Percentiles rank a stretch among this genome's conserved stretches.
Evolutionary conservation across 2,797 vertebrate genomes (phyloP).

Genomic region (Gobionotothen gibberifrons): DNA sequence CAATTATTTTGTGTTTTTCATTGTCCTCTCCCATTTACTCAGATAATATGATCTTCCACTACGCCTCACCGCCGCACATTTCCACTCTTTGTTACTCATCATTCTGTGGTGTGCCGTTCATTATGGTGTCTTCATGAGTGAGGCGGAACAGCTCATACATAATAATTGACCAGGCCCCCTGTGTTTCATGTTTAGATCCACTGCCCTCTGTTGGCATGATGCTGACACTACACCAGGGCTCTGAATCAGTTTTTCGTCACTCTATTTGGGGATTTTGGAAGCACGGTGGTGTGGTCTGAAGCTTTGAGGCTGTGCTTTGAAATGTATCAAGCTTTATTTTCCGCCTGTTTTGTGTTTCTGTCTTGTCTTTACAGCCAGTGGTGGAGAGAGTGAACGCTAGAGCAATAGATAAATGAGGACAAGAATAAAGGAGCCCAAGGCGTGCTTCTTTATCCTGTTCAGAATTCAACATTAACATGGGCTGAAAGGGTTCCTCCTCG

Average conservation of each 20-base stretch:
- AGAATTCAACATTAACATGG: slow-evolving; percentile 75
- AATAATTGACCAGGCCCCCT: neutral
- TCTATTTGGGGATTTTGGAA: slow-evolving; percentile 33
- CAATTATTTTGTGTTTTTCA: neutral
- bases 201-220: slow-evolving; percentile 64
- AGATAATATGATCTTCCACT: neutral
- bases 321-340: slow-evolving; percentile 61
- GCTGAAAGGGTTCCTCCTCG: slow-evolving; percentile 78
- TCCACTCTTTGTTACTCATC: neutral
- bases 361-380: slow-evolving; percentile 49
- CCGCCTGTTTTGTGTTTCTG: slow-evolving; percentile 43
- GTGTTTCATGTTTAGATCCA: slow-evolving; percentile 30
- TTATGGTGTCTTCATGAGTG: neutral
- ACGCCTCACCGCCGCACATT: neutral
- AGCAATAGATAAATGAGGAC: slow-evolving; percentile 70
- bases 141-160: neutral
- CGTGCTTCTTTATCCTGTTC: slow-evolving; percentile 67
- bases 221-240: slow-evolving; percentile 30
- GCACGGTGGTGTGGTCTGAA: slow-evolving; percentile 34
- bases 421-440: slow-evolving; percentile 57
- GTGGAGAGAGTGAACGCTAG: slow-evolving; percentile 37
- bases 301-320: slow-evolving; percentile 57
- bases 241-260: slow-evolving; percentile 16
- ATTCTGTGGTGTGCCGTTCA: neutral
- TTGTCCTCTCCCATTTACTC: neutral